phyloP scores from a whole-genome alignment of 53 echinoderm and acorn worm species.

The Temnopleurus reevesii region DNA sequence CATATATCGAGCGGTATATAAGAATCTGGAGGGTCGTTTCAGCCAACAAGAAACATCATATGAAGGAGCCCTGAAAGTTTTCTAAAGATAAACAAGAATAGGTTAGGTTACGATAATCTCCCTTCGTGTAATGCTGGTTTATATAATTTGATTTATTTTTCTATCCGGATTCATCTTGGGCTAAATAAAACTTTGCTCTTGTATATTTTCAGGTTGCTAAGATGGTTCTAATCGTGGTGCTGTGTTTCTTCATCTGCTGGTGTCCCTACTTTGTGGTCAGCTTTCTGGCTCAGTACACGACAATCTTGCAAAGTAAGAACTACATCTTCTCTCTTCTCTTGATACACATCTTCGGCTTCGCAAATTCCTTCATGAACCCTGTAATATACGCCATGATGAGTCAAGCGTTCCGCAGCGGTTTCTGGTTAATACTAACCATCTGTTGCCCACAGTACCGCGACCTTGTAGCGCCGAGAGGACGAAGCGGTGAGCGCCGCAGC shows the following conservation, averaged over 20 bases:
- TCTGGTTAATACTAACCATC: constrained; percentile 72
- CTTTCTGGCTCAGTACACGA: constrained; percentile 55
- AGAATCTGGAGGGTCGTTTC: too few species aligned
- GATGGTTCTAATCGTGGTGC: constrained; percentile 90
- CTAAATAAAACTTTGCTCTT: background rate
- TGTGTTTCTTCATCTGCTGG: constrained; percentile 90
- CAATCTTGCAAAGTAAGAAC: constrained; percentile 52
- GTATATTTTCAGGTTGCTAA: constrained; percentile 82
- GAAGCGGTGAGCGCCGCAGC: constrained; percentile 41
- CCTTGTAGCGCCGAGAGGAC: constrained; percentile 45
- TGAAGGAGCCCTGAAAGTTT: too few species aligned
- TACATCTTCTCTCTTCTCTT: constrained; percentile 76
- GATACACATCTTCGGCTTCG: constrained; percentile 69
- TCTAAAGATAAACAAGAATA: too few species aligned
- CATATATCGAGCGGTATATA: too few species aligned
- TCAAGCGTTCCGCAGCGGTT: constrained; percentile 82
- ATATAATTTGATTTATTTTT: too few species aligned
- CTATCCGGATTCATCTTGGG: too few species aligned
- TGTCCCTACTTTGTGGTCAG: constrained; percentile 74
- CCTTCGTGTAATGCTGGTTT: too few species aligned
- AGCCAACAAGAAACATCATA: too few species aligned
- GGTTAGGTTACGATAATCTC: too few species aligned
- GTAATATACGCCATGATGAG: constrained; percentile 91
- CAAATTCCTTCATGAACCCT: constrained; percentile 88
- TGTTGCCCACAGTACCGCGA: constrained; percentile 72